Evolutionary conservation across 2,888 invertebrate species (phyloP).

Genomic region (Augiades crinisus): DNA sequence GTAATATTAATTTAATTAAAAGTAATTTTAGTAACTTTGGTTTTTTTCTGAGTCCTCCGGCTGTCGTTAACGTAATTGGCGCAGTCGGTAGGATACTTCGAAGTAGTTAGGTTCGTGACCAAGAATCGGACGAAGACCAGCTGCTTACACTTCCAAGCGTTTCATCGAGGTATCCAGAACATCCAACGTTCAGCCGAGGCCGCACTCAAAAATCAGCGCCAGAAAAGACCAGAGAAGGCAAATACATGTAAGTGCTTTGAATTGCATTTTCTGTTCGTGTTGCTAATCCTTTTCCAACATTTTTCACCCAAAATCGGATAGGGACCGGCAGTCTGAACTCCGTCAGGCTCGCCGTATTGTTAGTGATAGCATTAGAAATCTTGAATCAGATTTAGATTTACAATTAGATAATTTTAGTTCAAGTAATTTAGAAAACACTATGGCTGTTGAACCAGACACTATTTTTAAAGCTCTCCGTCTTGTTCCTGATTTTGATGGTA

Average conservation of each 20-base stretch:
- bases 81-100: slow-evolving; percentile 12
- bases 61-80: too few relatives aligned
- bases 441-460: slow-evolving; percentile 9
- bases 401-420: neutral
- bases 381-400: neutral
- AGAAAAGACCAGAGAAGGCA: slow-evolving; percentile 10
- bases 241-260: slow-evolving; percentile 16
- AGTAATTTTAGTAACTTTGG: too few relatives aligned
- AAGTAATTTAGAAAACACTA: neutral
- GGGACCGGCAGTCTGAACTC: slow-evolving; percentile 20
- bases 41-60: too few relatives aligned
- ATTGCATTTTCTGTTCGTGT: slow-evolving; percentile 18
- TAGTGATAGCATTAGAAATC: slow-evolving; percentile 15
- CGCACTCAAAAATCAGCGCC: slow-evolving; percentile 10
- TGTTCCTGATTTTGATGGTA: slow-evolving; percentile 80
- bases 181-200: too few relatives aligned
- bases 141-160: slow-evolving; percentile 14
- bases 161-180: slow-evolving; percentile 9
- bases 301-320: slow-evolving; percentile 15
- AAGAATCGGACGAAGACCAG: slow-evolving; percentile 9
- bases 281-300: slow-evolving; percentile 16
- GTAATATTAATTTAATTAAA: too few relatives aligned
- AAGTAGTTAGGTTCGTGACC: slow-evolving; percentile 8
- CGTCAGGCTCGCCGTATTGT: slow-evolving; percentile 20
- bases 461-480: slow-evolving; percentile 25